These are phyloP conservation scores for Athrips mouffetella DNA, from an alignment of 2,888 invertebrate species.

Conservation along the genomic window DNA sequence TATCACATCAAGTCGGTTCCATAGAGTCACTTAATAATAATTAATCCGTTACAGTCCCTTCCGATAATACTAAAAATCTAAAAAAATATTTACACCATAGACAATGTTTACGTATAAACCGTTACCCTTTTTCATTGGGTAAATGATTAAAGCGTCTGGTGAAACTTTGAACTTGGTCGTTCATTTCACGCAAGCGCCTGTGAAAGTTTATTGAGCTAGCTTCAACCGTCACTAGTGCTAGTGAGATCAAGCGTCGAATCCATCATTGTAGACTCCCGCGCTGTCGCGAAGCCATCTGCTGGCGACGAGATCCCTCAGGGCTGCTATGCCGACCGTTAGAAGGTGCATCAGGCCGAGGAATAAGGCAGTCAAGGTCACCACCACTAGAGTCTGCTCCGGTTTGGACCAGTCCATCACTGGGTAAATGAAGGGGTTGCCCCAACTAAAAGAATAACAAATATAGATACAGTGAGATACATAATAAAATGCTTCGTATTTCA, in stretches of 20 bases:
- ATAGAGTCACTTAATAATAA: too few species aligned
- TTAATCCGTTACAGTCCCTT: too few species aligned
- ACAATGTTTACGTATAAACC: background rate
- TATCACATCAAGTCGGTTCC: background rate
- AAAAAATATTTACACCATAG: too few species aligned
- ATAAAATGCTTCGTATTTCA: background rate
- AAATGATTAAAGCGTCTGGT: background rate
- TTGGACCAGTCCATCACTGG: slow-evolving; percentile 88
- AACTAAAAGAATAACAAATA: slow-evolving; percentile 60
- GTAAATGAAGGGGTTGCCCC: slow-evolving; percentile 85
- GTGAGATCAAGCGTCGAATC: slow-evolving; percentile 44
- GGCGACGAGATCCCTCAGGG: slow-evolving; percentile 61
- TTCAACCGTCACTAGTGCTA: slow-evolving; percentile 1
- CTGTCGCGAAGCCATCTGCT: slow-evolving; percentile 38
- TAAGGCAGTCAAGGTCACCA: slow-evolving; percentile 81
- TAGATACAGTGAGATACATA: background rate
- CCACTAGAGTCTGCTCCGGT: slow-evolving; percentile 80
- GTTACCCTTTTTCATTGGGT: background rate
- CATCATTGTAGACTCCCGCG: slow-evolving; percentile 60
- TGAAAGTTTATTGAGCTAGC: slow-evolving; percentile 4
- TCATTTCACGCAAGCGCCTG: slow-evolving; percentile 2
- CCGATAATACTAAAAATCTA: too few species aligned
- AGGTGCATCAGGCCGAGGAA: slow-evolving; percentile 84
- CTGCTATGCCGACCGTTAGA: slow-evolving; percentile 78
- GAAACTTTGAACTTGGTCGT: background rate